These are phyloP conservation scores for Poicephalus meyeri DNA, from an alignment of 2,113 vertebrate species.

Conservation along the genomic window DNA sequence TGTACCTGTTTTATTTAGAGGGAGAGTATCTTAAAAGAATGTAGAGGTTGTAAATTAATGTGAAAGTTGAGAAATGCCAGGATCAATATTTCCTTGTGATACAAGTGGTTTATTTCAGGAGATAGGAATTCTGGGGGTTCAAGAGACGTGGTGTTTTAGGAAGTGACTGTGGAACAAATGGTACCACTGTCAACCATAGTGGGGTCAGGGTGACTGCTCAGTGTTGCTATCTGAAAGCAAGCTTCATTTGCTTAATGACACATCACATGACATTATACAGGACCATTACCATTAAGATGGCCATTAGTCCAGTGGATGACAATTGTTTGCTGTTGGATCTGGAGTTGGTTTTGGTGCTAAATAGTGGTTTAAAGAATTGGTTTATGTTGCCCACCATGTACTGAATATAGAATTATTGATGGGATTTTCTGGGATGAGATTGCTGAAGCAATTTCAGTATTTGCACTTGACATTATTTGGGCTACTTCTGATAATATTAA, in stretches of 20 bases:
- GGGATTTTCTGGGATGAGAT: background rate
- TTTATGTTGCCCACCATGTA: background rate
- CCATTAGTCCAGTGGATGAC: background rate
- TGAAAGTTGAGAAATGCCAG: background rate
- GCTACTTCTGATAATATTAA: background rate
- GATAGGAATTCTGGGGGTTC: background rate
- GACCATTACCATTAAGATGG: rapidly evolving
- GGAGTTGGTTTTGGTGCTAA: background rate
- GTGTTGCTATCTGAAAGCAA: background rate
- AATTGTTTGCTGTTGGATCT: background rate
- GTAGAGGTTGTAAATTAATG: background rate
- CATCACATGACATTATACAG: background rate
- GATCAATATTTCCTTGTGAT: background rate
- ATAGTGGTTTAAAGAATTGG: background rate
- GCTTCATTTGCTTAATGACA: background rate
- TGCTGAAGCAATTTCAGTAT: background rate
- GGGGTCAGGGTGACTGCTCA: background rate
- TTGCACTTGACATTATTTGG: background rate
- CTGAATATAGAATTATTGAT: background rate
- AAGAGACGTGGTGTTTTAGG: background rate
- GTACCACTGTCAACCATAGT: background rate
- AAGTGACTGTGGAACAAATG: background rate
- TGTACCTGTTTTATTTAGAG: background rate
- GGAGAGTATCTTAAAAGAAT: background rate
- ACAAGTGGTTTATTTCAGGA: background rate